phyloP scores from a whole-genome alignment of 2,888 invertebrate genomes.

The Drosophila prolongata region DNA sequence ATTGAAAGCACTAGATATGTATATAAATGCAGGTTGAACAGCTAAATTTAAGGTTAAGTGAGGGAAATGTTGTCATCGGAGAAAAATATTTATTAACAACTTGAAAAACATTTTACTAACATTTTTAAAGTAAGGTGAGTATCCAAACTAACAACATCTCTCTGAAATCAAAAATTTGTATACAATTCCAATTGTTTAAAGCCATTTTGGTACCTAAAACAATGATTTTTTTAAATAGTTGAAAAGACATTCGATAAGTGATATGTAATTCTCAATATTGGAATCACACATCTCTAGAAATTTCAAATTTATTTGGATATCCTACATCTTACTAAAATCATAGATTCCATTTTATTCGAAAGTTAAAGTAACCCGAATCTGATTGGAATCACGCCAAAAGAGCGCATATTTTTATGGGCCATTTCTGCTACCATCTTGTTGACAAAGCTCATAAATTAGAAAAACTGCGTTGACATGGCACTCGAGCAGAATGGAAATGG shows the following conservation, averaged over 20 bases:
- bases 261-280: too few species aligned
- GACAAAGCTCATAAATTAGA: conserved; percentile 68
- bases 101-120: too few species aligned
- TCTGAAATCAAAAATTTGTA: too few species aligned
- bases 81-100: too few species aligned
- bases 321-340: background rate
- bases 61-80: background rate
- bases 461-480: conserved; percentile 59
- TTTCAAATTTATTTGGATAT: background rate
- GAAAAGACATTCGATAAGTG: too few species aligned
- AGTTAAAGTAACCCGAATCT: conserved; percentile 1
- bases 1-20: conserved; percentile 11
- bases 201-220: too few species aligned
- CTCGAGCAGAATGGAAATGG: conserved; percentile 37
- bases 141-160: too few species aligned
- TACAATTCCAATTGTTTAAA: too few species aligned
- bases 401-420: conserved; percentile 20
- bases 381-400: conserved; percentile 11
- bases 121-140: too few species aligned
- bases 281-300: background rate
- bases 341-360: background rate
- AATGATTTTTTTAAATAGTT: too few species aligned
- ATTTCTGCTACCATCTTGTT: conserved; percentile 12
- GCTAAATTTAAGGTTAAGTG: background rate
- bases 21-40: background rate